Evolutionary conservation across 2,888 invertebrate species (phyloP).

Genomic region (Lysandra bellargus): DNA sequence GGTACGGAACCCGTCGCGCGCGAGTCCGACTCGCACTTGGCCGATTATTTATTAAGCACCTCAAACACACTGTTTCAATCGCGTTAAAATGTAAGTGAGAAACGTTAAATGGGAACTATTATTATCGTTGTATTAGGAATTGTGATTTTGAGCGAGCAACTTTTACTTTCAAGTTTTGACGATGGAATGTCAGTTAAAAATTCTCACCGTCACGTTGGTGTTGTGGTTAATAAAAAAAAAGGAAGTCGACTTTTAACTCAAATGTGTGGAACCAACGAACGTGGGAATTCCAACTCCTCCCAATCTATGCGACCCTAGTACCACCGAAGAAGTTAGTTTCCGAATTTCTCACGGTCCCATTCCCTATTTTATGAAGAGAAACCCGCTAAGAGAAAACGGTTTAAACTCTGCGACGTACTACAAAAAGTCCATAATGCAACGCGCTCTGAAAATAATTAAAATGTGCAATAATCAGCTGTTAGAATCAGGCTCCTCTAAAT

Average conservation of each 20-base stretch:
- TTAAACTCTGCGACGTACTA: conserved; percentile 1
- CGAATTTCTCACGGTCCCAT: conserved; percentile 78
- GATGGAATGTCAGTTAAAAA: conserved; percentile 13
- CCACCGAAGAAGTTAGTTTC: conserved; percentile 74
- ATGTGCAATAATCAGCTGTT: conserved; percentile 22
- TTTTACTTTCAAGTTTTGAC: background rate
- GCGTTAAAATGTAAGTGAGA: background rate
- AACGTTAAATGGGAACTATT: background rate
- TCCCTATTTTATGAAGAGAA: conserved; percentile 54
- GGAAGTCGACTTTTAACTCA: conserved; percentile 17
- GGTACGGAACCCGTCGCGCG: too few species aligned
- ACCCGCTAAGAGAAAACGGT: background rate
- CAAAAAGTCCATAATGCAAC: conserved; percentile 8
- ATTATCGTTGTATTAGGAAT: background rate
- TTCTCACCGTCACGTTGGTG: background rate
- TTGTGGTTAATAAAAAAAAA: background rate
- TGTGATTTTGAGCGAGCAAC: background rate
- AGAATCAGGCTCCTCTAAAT: conserved; percentile 45
- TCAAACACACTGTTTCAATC: too few species aligned
- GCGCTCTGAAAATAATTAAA: conserved; percentile 7
- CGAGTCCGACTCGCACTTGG: too few species aligned
- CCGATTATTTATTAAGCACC: too few species aligned
- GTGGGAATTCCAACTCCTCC: conserved; percentile 53
- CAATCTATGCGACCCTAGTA: conserved; percentile 66
- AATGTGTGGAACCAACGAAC: conserved; percentile 35